A percentile compares a stretch with the other conserved stretches of the same genome.
These are phyloP conservation scores for Mobula birostris DNA, from an alignment of 2,113 vertebrate species.

Conservation along the genomic window DNA sequence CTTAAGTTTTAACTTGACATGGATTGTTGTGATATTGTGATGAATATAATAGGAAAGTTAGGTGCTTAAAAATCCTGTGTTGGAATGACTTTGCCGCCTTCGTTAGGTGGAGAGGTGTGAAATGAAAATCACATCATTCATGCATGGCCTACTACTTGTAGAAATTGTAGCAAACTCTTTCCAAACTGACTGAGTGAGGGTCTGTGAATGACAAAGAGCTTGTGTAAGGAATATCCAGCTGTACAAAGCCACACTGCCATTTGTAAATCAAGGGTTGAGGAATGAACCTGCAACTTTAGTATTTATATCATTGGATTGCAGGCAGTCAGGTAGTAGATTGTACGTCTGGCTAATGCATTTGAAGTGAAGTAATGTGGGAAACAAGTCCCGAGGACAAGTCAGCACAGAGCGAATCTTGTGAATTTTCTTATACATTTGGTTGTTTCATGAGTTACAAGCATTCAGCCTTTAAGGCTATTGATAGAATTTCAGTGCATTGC, in stretches of 20 bases:
- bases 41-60: background rate
- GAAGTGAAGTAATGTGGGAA: background rate
- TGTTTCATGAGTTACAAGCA: background rate
- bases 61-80: background rate
- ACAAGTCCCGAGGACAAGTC: too few relatives aligned
- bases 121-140: background rate
- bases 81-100: background rate
- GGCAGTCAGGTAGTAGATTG: background rate
- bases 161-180: background rate
- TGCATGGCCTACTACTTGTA: background rate
- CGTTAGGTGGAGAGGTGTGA: background rate
- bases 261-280: background rate
- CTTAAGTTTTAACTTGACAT: background rate
- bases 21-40: background rate
- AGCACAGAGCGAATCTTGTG: conserved; percentile 17
- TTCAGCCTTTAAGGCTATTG: background rate
- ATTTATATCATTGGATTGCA: background rate
- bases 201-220: background rate
- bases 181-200: background rate
- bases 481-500: background rate
- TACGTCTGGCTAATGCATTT: background rate
- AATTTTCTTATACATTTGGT: background rate
- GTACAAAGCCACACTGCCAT: background rate
- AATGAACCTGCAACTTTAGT: background rate
- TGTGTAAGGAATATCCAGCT: background rate